Conservation (phyloP, 2,797 vertebrate genomes). For the Alcedo atthis region DNA sequence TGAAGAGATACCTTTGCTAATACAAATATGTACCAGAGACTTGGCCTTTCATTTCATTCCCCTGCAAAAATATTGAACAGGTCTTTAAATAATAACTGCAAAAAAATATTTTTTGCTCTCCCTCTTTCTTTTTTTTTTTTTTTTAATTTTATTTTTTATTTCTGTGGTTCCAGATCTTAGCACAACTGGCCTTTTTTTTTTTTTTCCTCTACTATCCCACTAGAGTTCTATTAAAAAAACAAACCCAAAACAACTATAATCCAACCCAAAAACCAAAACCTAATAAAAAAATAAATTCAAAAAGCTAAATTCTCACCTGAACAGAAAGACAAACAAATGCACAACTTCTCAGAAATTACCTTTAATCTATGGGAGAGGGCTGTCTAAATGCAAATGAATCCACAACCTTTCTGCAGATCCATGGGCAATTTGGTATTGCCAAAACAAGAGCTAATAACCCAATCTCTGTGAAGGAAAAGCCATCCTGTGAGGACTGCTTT, state of each 20-base stretch:
- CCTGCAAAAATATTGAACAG: neutral
- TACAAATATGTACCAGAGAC: neutral
- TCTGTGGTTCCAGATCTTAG: neutral
- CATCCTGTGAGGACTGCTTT: neutral
- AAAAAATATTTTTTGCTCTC: neutral
- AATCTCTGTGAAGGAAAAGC: neutral
- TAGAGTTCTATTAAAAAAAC: neutral
- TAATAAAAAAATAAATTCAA: neutral
- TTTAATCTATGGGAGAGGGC: neutral
- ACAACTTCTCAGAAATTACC: neutral
- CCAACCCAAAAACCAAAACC: too few species aligned
- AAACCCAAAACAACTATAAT: too few species aligned
- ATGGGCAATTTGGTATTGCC: neutral
- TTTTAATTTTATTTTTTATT: neutral
- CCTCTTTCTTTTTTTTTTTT: neutral
- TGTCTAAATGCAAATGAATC: neutral
- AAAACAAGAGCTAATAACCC: neutral
- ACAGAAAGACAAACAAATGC: neutral
- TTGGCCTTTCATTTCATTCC: neutral
- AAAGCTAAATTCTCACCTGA: neutral
- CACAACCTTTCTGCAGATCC: neutral
- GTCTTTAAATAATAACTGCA: neutral
- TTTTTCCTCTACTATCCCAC: neutral
- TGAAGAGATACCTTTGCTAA: neutral
- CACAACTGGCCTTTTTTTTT: neutral